phyloP scores from a whole-genome alignment of 2,113 vertebrate genomes.

The Carassius auratus region DNA sequence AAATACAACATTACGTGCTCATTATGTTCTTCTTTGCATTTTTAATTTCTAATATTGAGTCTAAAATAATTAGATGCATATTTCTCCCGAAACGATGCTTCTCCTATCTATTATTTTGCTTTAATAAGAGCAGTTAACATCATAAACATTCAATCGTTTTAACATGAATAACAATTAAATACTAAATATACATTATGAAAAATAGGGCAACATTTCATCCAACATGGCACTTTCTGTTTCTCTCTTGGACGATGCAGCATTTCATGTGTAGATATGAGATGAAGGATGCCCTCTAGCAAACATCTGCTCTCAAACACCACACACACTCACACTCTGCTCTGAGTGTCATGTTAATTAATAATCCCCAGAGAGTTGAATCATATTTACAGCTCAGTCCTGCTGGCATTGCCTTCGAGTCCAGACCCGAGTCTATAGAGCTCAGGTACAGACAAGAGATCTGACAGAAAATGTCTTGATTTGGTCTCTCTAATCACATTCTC shows the following conservation, averaged over 20 bases:
- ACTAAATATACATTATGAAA: slow-evolving; percentile 10
- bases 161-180: neutral
- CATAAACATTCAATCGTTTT: neutral
- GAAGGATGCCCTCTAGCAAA: slow-evolving; percentile 70
- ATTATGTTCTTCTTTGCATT: slow-evolving; percentile 55
- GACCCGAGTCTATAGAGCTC: neutral
- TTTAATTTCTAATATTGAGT: slow-evolving; percentile 41
- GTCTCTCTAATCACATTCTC: neutral
- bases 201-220: slow-evolving; percentile 36
- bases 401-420: slow-evolving; percentile 14
- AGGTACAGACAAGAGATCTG: slow-evolving; percentile 6
- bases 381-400: slow-evolving; percentile 42
- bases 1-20: slow-evolving; percentile 63
- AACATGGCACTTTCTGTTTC: slow-evolving; percentile 68
- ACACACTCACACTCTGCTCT: slow-evolving; percentile 68
- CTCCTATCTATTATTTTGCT: neutral
- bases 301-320: slow-evolving; percentile 77
- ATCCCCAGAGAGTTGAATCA: slow-evolving; percentile 48
- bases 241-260: slow-evolving; percentile 65
- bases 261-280: slow-evolving; percentile 70
- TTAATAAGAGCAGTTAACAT: neutral
- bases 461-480: neutral
- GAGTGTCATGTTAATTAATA: slow-evolving; percentile 52
- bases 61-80: slow-evolving; percentile 65
- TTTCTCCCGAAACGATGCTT: neutral